Evolutionary conservation across 1,140 invertebrate genomes (phyloP).

Genomic region (Pogonomyrmex californicus): DNA sequence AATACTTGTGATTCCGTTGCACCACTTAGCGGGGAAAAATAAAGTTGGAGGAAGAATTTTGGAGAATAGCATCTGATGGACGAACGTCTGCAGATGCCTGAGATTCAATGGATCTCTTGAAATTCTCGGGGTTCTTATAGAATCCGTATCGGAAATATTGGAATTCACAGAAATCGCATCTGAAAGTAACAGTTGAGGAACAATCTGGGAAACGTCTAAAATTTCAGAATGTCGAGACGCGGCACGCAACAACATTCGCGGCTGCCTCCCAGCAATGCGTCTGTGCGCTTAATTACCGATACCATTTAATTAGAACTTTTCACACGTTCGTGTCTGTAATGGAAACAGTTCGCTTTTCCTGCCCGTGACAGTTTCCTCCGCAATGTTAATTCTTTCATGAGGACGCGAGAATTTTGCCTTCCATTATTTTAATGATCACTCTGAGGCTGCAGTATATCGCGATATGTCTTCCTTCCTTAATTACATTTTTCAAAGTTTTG

Average conservation of each 20-base stretch:
- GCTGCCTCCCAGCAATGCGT: not conserved
- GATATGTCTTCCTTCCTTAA: not conserved
- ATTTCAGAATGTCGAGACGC: not conserved
- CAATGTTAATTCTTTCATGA: not conserved
- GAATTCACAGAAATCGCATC: not conserved
- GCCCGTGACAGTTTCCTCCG: not conserved
- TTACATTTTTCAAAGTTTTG: not conserved
- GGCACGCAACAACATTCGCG: not conserved
- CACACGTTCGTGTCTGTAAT: not conserved
- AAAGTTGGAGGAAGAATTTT: not conserved
- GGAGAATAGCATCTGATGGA: not conserved
- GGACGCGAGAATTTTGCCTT: not conserved
- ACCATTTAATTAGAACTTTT: slow-evolving; percentile 34
- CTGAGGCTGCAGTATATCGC: not conserved
- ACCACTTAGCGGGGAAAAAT: no score
- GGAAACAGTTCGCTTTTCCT: not conserved
- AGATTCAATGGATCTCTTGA: not conserved
- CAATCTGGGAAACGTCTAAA: not conserved
- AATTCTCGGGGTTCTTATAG: not conserved
- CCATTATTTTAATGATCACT: not conserved
- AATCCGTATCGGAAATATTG: not conserved
- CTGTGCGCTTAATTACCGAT: slow-evolving; percentile 12
- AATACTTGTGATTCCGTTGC: not conserved
- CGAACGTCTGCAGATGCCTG: not conserved
- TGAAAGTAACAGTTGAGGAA: not conserved